Evolutionary conservation across 2,113 vertebrate genomes (phyloP), one percentile per base, ranked within the genome.

Genomic region (Cheilinus undulatus): DNA sequence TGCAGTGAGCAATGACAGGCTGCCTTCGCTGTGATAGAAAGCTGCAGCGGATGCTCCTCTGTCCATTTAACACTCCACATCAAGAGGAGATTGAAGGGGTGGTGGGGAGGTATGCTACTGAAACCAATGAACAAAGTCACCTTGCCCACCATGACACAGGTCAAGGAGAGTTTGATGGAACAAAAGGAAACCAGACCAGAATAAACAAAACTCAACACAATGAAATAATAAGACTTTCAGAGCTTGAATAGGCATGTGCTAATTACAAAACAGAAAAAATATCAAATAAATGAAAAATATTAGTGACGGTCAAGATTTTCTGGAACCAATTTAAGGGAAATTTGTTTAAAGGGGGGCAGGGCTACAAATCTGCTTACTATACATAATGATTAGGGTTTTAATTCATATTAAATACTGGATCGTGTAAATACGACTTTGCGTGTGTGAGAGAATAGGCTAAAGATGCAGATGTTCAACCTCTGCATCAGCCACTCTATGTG

Each of bases 11-110:
- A 8, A n/a, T 15, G 46, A 49, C 63, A 74, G 59, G 28, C n/a
- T 49, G 36, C 54, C 65, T 53, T 13, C 19, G 59, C 57, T 0
- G 54, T 48, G 67, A 76, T 76, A 17, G 58, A 75, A 69, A 73
- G 58, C 80, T 76, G 82, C 82, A 46, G 75, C 77, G 64, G 57
- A 62, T 38, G n/a, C 68, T 72, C 14, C 69, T 69, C 45, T 34
- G 5, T 77, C 57, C 68, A 54, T 83, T 63, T 30, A 34, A 17
- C 0, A 15, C 69, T 34, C 15, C 53, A 79, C 57, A 28, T 50
- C 40, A 0, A 73, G 52, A 38, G 50, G 53, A 52, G 53, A 22
- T 0, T 26, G 17, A 23, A 48, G 73, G 9, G 53, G 53, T 26
- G 38, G 53, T 73, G 7, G 58, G 53, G 30, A 6, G 65, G 69